Conservation (phyloP, 2,113 vertebrate genomes). For the Pimephales promelas region DNA sequence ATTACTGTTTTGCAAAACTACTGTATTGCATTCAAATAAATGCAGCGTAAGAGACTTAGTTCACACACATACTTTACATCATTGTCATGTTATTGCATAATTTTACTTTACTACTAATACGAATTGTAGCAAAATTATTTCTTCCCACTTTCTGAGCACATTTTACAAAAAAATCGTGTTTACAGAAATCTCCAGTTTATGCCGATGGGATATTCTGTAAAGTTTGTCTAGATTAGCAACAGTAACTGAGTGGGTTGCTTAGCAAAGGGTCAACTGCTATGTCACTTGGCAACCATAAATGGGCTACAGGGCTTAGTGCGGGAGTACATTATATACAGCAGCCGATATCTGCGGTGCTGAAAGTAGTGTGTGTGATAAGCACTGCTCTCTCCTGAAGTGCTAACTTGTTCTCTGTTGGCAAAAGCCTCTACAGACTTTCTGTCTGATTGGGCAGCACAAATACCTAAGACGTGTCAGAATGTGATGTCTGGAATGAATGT, state of each 20-base stretch:
- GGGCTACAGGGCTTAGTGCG: not conserved
- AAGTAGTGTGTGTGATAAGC: slow-evolving; percentile 28
- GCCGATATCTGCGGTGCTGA: slow-evolving; percentile 12
- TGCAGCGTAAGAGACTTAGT: too few species aligned
- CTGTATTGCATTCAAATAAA: not conserved
- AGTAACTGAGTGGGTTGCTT: not conserved
- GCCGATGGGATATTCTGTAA: not conserved
- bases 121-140: not conserved
- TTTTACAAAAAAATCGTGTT: not conserved
- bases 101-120: too few species aligned
- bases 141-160: not conserved
- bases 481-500: slow-evolving; percentile 30
- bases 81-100: too few species aligned
- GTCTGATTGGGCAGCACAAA: slow-evolving; percentile 14
- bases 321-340: not conserved
- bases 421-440: not conserved
- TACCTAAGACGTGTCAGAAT: slow-evolving; percentile 49
- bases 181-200: not conserved
- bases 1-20: not conserved
- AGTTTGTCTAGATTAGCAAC: not conserved
- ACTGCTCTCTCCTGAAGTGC: slow-evolving; percentile 22
- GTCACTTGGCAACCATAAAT: not conserved
- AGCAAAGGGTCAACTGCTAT: not conserved
- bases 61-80: too few species aligned
- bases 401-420: slow-evolving; percentile 22